Percentiles rank a stretch among this genome's conserved stretches.
These are phyloP conservation scores for Cyclura pinguis DNA, from an alignment of 2,797 vertebrate genomes.

Conservation along the genomic window DNA sequence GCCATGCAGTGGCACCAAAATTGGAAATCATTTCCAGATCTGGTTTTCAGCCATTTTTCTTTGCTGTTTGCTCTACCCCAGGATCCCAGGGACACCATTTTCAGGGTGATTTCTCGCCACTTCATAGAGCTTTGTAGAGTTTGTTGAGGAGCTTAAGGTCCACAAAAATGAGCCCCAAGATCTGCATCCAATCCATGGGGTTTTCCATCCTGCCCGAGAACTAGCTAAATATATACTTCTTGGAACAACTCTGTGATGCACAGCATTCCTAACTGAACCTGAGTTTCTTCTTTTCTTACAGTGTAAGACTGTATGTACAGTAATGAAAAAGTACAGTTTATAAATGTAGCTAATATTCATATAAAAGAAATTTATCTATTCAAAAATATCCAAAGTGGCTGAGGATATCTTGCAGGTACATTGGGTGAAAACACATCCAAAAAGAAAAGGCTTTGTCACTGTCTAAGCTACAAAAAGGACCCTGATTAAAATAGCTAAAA, in stretches of 20 bases:
- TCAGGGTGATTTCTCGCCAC: too few relatives aligned
- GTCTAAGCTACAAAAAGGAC: neutral
- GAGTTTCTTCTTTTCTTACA: neutral
- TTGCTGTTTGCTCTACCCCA: too few relatives aligned
- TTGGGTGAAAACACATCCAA: fast-evolving
- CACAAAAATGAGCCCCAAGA: too few relatives aligned
- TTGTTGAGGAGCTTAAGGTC: too few relatives aligned
- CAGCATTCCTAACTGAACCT: neutral
- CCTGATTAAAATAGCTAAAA: neutral
- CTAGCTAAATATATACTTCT: constrained; percentile 48
- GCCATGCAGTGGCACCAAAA: too few relatives aligned
- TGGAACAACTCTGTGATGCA: neutral
- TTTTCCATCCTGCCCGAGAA: constrained; percentile 5
- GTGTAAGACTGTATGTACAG: neutral
- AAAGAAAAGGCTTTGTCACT: neutral
- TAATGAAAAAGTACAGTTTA: neutral
- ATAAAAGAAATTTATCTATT: neutral
- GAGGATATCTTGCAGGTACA: neutral
- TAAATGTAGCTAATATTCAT: neutral
- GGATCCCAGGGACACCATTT: too few relatives aligned
- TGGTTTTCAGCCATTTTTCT: too few relatives aligned
- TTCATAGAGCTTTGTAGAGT: too few relatives aligned
- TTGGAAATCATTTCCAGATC: too few relatives aligned
- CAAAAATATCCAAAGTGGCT: neutral
- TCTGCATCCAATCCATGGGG: too few relatives aligned